Evolutionary conservation across 2,113 vertebrate species (phyloP).

Genomic region (Scolopax mira): DNA sequence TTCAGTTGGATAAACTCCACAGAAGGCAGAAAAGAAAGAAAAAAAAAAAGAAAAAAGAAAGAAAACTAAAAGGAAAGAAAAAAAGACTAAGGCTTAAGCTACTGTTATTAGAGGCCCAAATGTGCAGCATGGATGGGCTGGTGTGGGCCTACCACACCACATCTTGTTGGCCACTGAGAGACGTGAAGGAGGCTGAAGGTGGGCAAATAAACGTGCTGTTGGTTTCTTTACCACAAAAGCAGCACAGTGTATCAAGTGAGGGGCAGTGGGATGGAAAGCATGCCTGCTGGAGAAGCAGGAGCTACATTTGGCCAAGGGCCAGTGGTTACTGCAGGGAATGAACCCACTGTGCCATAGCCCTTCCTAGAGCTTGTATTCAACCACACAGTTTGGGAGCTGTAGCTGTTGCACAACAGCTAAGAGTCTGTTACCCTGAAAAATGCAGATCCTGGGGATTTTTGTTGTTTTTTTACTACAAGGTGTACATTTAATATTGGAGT

Average conservation of each 20-base stretch:
- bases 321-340: accelerated
- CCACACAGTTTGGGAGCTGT: neutral
- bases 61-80: neutral
- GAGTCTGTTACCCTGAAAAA: neutral
- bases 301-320: neutral
- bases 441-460: neutral
- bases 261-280: neutral
- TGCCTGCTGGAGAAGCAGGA: neutral
- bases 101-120: neutral
- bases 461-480: neutral
- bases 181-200: neutral
- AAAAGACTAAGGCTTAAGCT: neutral
- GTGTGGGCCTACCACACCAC: neutral
- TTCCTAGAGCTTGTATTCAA: neutral
- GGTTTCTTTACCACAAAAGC: neutral
- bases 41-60: neutral
- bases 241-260: neutral
- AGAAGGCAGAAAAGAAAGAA: neutral
- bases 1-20: neutral
- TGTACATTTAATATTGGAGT: neutral
- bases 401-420: neutral
- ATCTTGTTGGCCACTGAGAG: accelerated
- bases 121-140: accelerated
- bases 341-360: accelerated
- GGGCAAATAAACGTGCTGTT: neutral